Evolutionary conservation across 2,113 vertebrate species (phyloP).

Genomic region (Dicaeum eximium): DNA sequence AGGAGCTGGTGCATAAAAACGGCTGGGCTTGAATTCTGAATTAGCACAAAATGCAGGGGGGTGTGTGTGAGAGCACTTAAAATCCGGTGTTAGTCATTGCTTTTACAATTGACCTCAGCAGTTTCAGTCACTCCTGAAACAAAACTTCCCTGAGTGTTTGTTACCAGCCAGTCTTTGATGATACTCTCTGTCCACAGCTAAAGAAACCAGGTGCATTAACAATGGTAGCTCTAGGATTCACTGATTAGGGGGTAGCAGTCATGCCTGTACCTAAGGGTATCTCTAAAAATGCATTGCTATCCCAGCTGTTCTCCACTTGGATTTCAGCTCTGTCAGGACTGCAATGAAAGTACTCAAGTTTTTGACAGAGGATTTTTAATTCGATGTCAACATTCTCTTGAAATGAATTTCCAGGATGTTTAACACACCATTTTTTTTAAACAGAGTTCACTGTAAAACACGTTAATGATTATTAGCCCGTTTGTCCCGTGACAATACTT

Average conservation of each 20-base stretch:
- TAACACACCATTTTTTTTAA: background rate
- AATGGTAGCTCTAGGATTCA: background rate
- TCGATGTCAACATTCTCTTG: background rate
- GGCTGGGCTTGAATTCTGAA: background rate
- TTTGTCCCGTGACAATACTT: background rate
- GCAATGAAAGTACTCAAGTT: background rate
- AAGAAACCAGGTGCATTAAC: background rate
- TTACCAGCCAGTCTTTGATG: background rate
- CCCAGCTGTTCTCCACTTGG: constrained; percentile 51
- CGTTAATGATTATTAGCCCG: background rate
- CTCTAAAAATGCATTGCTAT: constrained; percentile 19
- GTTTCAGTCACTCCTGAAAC: background rate
- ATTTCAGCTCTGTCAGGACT: background rate
- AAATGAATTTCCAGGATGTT: background rate
- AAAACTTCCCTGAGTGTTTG: background rate
- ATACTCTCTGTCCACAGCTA: background rate
- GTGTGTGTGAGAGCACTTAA: background rate
- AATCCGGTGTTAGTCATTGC: background rate
- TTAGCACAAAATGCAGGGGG: background rate
- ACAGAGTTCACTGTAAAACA: background rate
- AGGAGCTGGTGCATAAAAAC: background rate
- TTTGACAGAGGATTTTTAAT: constrained; percentile 8
- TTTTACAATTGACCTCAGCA: background rate
- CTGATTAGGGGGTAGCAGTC: constrained; percentile 31
- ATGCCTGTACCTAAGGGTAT: background rate